Base-by-base conservation (phyloP, 2,797 vertebrate genomes). In the Platyrinchus mystaceus region DNA sequence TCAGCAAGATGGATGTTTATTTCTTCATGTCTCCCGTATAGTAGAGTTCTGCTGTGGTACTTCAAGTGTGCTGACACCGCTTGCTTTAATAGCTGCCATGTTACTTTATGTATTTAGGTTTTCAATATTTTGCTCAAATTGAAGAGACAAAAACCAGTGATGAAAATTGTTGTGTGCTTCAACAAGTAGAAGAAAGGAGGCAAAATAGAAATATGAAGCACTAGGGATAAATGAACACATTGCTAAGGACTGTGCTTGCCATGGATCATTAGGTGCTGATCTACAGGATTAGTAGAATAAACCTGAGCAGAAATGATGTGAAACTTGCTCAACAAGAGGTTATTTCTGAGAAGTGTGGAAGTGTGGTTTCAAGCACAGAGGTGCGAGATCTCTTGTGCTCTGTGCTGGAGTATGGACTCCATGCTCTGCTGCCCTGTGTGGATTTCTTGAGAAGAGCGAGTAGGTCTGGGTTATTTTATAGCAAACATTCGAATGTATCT, bases 401-500 rank as follows among this genome's bases (percentile, higher is more conserved):
- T 52, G 14, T 74, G 24, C 39, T 3, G 3, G 41, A 41, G 19
- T 32, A 37, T 0, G 0, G 49, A 56, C 41, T 18, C 73, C 1
- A 2, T 23, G 36, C 14, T 93, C 37, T 56, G 59, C 56, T 73
- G 41, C 10, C 4, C 50, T 59, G 56, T 55, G 34, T 37, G 30
- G 32, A 47, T 90, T 84, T 90, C 37, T 86, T 74, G 87, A 85
- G 62, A 59, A 88, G 85, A 79, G 60, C 13, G 47, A 84, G 20
- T 47, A 82, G 52, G 9, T 69, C 82, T 95, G 2, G 14, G 89
- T 94, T 87, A 74, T 95, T 97, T 97, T 90, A 93, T 80, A 73
- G 12, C 8, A 41, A 67, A 24, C 62, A 64, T 75, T 91, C 10
- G 36, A 96, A 87, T 89, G 89, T 78, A 68, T 60, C 49, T 76